Evolutionary conservation across 1,140 invertebrate species (phyloP), one percentile per base, ranked within the genome.

Genomic region (Brachionus sp.): DNA sequence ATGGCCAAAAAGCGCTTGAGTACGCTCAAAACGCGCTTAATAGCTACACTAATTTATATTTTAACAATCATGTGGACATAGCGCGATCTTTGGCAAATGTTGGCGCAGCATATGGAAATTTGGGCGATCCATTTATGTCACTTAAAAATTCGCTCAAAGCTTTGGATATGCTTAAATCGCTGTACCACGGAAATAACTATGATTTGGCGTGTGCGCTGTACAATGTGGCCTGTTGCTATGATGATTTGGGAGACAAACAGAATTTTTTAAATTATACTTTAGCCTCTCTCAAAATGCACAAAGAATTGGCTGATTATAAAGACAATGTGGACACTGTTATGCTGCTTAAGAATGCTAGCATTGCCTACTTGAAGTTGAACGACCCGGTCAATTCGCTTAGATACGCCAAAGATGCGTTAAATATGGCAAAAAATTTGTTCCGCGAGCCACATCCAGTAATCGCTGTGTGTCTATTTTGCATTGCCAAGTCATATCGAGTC

Each of bases 351-450:
- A 75, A 75, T 29, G 42, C 39, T 5, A 23, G 37, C 42, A 44
- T 75, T 25, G 37, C 70, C 16, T 75, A 44, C 23, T 75, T 23
- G 2, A 75, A 75, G 25, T 12, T 44, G 19, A 75, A 75, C 44
- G 25, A 44, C 13, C n/a, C 16, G 0, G 6, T 44, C 39, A 44
- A 44, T 25, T 19, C 37, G 16, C 33, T 75, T 19, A 46, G 44
- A 25, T 75, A 75, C 44, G 39, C 70, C n/a, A 44, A 44, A 12
- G 70, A 75, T 1, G 70, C 70, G 6, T 19, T 75, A 1, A 46
- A 75, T 23, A 75, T 75, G 42, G 70, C 70, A 6, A 44, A 75
- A 23, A 75, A n/a, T 75, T 44, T 75, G 25, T 75, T 25, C 25
- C 16, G 16, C 3, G 70, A 75, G 12, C 70, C 70, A 19, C 70